Conservation (phyloP, 2,797 vertebrate genomes). For the Sus cebifrons region DNA sequence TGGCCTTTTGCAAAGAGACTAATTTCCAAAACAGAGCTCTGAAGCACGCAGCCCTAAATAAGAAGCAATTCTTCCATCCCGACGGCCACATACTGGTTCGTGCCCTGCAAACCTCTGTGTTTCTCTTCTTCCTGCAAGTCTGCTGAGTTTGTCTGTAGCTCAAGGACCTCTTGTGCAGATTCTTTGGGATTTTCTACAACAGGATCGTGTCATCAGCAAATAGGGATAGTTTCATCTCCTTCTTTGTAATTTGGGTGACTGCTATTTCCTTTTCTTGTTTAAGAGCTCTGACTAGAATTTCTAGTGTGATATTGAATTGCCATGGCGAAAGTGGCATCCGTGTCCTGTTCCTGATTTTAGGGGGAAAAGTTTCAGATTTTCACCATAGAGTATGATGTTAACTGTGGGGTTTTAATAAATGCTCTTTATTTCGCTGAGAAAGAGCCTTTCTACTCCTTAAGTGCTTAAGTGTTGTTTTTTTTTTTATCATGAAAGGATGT, state of each 20-base stretch:
- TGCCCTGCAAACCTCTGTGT: too few species aligned
- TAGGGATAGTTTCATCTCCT: background rate
- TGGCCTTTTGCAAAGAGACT: too few species aligned
- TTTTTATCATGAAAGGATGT: background rate
- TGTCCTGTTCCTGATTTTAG: background rate
- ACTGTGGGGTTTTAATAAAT: background rate
- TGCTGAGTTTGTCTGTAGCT: background rate
- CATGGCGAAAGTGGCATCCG: background rate
- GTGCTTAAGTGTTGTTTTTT: background rate
- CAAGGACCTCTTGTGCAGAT: background rate
- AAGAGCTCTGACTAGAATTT: slow-evolving; percentile 21
- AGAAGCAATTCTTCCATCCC: too few species aligned
- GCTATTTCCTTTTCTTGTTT: slow-evolving; percentile 19
- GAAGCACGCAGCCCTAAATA: too few species aligned
- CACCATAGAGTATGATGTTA: background rate
- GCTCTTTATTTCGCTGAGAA: background rate
- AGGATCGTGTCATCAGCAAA: background rate
- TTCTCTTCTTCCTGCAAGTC: background rate
- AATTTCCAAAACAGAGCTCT: too few species aligned
- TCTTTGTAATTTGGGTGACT: background rate
- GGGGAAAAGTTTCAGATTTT: background rate
- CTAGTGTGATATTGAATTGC: background rate
- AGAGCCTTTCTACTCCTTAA: background rate
- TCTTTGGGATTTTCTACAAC: background rate
- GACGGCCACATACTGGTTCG: too few species aligned